Conservation (phyloP, 2,113 vertebrate species). For the Oncorhynchus tshawytscha region DNA sequence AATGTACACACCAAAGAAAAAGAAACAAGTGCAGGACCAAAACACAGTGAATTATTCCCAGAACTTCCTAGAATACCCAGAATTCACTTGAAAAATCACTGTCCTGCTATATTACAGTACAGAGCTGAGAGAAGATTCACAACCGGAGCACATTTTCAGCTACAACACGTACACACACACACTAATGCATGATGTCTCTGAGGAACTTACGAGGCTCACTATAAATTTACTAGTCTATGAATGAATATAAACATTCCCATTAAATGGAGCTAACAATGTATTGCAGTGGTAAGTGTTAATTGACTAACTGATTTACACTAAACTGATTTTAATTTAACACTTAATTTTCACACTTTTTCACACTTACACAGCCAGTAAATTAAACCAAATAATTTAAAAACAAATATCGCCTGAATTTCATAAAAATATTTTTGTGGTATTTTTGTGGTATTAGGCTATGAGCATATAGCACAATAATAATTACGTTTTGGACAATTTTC, state of each 20-base stretch:
- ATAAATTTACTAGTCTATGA: background rate
- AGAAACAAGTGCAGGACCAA: background rate
- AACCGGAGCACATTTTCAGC: background rate
- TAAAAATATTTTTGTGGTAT: conserved; percentile 32
- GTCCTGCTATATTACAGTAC: background rate
- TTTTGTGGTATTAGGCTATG: conserved; percentile 18
- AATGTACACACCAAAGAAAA: conserved; percentile 1
- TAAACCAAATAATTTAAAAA: conserved; percentile 22
- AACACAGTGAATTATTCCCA: background rate
- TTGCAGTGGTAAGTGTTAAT: no score
- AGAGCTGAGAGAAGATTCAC: background rate
- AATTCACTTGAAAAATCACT: background rate
- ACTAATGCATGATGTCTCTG: background rate
- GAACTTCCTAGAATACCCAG: background rate
- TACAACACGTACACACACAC: background rate
- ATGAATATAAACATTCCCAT: background rate
- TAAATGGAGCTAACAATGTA: background rate
- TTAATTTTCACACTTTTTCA: conserved; percentile 19
- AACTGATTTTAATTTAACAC: background rate
- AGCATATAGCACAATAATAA: conserved; percentile 44
- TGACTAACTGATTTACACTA: background rate
- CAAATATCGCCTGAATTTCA: conserved; percentile 23
- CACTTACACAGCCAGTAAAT: background rate
- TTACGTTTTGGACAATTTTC: conserved; percentile 52
- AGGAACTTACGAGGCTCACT: background rate